Conservation (phyloP, 1,140 invertebrate species). For the Drosophila varians region DNA sequence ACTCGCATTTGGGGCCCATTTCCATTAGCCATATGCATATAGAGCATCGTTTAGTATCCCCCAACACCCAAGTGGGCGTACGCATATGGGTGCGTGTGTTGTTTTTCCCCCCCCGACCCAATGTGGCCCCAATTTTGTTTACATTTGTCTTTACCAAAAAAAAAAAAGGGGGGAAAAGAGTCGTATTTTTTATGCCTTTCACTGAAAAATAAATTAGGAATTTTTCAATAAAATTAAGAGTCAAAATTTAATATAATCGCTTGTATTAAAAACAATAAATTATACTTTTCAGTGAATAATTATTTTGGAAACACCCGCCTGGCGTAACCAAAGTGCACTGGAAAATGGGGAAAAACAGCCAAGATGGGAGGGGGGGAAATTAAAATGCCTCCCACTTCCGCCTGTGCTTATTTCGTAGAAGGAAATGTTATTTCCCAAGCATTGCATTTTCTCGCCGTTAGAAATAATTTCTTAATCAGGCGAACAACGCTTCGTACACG, state of each 20-base stretch:
- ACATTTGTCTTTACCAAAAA: constrained; percentile 19
- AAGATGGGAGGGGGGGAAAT: too few relatives aligned
- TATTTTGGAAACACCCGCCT: constrained; percentile 36
- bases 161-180: too few relatives aligned
- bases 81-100: constrained; percentile 13
- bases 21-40: constrained; percentile 50
- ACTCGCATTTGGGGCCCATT: constrained; percentile 40
- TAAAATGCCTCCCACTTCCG: constrained; percentile 41
- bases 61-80: constrained; percentile 22
- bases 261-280: too few relatives aligned
- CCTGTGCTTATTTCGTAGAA: constrained; percentile 17
- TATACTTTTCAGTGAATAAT: constrained; percentile 15
- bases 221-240: not conserved
- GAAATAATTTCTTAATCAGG: constrained; percentile 42
- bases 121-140: constrained; percentile 69
- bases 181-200: constrained; percentile 22
- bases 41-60: constrained; percentile 32
- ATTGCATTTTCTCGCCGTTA: constrained; percentile 21
- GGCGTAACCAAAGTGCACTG: constrained; percentile 59
- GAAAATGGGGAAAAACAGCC: constrained; percentile 10
- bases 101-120: constrained; percentile 16
- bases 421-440: constrained; percentile 20
- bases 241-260: not conserved
- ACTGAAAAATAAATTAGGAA: constrained; percentile 18
- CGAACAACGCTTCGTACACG: not conserved